These are phyloP conservation scores for Noturus placidus DNA, from an alignment of 2,113 vertebrate species.

Conservation along the genomic window DNA sequence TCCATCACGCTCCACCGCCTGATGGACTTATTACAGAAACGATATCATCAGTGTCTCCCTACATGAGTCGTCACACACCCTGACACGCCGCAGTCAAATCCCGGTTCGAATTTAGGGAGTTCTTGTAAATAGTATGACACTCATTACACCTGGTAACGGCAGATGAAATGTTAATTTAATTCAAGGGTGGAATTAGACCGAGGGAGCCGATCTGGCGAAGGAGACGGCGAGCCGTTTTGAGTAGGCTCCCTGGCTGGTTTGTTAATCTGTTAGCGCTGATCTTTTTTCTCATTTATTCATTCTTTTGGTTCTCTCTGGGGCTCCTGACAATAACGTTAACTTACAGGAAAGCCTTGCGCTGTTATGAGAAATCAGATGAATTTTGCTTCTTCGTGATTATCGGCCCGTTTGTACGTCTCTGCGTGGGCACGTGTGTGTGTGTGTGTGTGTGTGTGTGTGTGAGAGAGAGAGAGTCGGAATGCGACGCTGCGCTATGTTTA, in stretches of 20 bases:
- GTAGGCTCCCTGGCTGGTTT: constrained; percentile 15
- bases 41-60: neutral
- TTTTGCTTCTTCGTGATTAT: constrained; percentile 24
- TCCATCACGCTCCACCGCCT: neutral
- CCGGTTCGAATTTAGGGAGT: constrained; percentile 31
- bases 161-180: constrained; percentile 55
- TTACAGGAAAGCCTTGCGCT: constrained; percentile 23
- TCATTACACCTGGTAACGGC: constrained; percentile 48
- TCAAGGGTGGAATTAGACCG: constrained; percentile 41
- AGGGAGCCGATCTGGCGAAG: constrained; percentile 35
- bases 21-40: neutral
- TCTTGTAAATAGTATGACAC: constrained; percentile 26
- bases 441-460: neutral
- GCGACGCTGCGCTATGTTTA: constrained; percentile 23
- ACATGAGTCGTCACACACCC: neutral
- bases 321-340: constrained; percentile 36
- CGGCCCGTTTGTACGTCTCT: neutral
- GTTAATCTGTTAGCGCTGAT: constrained; percentile 40
- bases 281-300: constrained; percentile 17
- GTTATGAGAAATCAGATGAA: constrained; percentile 40
- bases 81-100: constrained; percentile 22
- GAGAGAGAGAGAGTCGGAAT: too few species aligned
- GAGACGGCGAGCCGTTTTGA: constrained; percentile 12
- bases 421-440: neutral
- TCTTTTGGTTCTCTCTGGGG: constrained; percentile 29